Evolutionary conservation across 2,888 invertebrate species (phyloP).

Genomic region (Acanthosoma haemorrhoidale): DNA sequence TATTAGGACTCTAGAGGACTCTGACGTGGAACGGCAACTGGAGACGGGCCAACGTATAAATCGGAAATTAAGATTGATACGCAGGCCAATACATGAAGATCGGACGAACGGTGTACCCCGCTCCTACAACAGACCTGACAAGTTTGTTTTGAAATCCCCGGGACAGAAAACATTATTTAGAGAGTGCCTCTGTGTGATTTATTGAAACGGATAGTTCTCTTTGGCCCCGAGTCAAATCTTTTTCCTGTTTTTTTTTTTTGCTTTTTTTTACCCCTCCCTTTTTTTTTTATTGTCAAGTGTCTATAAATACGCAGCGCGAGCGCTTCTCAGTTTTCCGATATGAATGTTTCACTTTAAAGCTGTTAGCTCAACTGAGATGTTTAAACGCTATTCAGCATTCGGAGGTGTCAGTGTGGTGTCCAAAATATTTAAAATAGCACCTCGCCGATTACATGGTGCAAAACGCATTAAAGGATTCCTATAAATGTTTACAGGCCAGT

Average conservation of each 20-base stretch:
- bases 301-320: conserved; percentile 2
- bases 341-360: neutral
- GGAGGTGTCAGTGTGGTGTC: no score
- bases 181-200: conserved; percentile 8
- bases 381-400: neutral
- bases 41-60: neutral
- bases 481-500: no score
- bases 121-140: conserved; percentile 7
- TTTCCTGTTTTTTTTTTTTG: neutral
- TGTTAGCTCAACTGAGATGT: neutral
- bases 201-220: conserved; percentile 25
- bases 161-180: conserved; percentile 25
- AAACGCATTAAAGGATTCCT: no score
- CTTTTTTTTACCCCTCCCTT: neutral
- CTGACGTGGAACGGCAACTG: no score
- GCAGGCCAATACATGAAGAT: neutral
- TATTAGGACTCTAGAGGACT: neutral
- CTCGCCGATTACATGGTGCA: no score
- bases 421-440: no score
- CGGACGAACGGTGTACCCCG: neutral
- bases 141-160: conserved; percentile 16
- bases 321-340: neutral
- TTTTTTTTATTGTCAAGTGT: conserved; percentile 10
- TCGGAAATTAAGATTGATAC: neutral
- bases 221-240: conserved; percentile 22